These are phyloP conservation scores for Polydesmus complanatus DNA, from an alignment of 2,888 invertebrate genomes.

Conservation along the genomic window DNA sequence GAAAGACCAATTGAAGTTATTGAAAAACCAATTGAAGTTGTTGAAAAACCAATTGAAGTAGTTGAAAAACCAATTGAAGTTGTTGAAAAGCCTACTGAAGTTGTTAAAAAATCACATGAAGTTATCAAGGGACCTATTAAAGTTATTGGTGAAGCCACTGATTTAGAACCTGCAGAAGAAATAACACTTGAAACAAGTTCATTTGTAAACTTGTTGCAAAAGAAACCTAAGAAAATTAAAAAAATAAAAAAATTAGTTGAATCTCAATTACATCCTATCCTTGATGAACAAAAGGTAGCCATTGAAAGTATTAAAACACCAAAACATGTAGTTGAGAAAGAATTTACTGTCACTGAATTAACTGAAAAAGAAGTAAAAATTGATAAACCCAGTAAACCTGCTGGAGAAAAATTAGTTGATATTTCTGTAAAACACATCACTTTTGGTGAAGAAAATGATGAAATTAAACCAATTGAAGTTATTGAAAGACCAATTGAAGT, in stretches of 20 bases:
- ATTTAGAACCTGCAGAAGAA: neutral
- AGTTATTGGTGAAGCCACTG: neutral
- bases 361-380: no score
- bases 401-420: slow-evolving; percentile 17
- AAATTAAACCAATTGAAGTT: neutral
- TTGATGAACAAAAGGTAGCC: no score
- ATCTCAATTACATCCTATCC: no score
- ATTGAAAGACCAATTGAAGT: neutral
- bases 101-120: slow-evolving; percentile 19
- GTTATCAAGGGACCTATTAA: slow-evolving; percentile 16
- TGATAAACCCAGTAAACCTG: no score
- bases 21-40: slow-evolving; percentile 2
- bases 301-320: no score
- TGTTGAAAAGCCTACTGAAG: neutral
- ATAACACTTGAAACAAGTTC: no score
- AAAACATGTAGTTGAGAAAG: slow-evolving; percentile 6
- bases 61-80: neutral
- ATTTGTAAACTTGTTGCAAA: no score
- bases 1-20: slow-evolving; percentile 5
- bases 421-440: slow-evolving; percentile 10
- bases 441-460: neutral
- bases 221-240: no score
- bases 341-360: no score
- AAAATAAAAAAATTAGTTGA: no score
- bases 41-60: neutral